Evolutionary conservation across 2,888 invertebrate species (phyloP), one percentile per base, ranked within the genome.

Genomic region (Morpho achilles): DNA sequence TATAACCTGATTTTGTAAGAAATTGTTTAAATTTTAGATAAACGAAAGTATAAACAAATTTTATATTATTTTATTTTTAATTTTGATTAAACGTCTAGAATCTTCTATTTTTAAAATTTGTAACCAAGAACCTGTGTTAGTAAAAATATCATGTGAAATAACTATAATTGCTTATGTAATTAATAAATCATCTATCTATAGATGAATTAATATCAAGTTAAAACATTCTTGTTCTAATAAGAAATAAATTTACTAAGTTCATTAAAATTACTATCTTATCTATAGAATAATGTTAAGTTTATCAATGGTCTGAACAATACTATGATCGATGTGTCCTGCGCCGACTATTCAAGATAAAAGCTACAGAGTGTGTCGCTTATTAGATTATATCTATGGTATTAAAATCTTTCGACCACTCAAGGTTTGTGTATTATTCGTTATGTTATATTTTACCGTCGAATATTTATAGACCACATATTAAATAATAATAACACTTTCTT

Each of bases 281-380:
- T 72, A 45, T 67, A 68, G 61, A 67, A 66, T 73, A 74, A 71
- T 83, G 79, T 83, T 76, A 69, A 61, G 68, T 73, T 86, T 85
- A 87, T 87, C 85, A 80, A 75, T 71, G 64, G 72, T 81, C 71
- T 77, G 74, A 72, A 87, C 79, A 79, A 84, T 86, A 87, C 84
- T 79, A 85, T 88, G 88, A 89, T 87, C 73, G 88, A 89, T 88
- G 84, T 61, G 70, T 45, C 59, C 49, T 60, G 54, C 16, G 60
- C 58, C 59, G 61, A 59, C 63, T 66, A 55, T 60, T 60, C 57
- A 54, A 69, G 69, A 69, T 70, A 69, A 67, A 64, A 56, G 47
- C 59, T 53, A 58, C 58, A 59, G 40, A 58, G 49, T 60, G 56
- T 63, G 32, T 53, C 60, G 50, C 59, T 65, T 58, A 61, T 60